These are phyloP conservation scores for Mayetiola destructor DNA, from an alignment of 2,888 invertebrate genomes.

Conservation along the genomic window DNA sequence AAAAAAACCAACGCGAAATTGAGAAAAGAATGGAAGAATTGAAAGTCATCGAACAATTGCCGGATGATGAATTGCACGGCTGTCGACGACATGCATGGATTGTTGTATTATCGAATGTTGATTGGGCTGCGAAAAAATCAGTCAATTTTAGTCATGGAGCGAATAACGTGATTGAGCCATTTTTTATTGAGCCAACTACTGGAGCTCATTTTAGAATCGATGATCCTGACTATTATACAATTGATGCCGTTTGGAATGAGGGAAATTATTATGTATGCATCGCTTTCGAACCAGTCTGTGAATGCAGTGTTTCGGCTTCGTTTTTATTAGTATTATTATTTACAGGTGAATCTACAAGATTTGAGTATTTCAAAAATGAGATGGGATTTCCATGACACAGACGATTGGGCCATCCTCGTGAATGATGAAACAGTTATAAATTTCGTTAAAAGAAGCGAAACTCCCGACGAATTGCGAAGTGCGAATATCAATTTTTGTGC, in stretches of 20 bases:
- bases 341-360: neutral
- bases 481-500: constrained; percentile 37
- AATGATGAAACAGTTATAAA: constrained; percentile 48
- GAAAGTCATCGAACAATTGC: constrained; percentile 49
- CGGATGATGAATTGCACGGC: constrained; percentile 49
- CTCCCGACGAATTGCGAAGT: constrained; percentile 38
- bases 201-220: constrained; percentile 47
- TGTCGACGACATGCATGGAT: constrained; percentile 76
- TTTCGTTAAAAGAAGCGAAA: constrained; percentile 26
- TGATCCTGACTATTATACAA: constrained; percentile 49
- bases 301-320: neutral
- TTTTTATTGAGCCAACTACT: constrained; percentile 76
- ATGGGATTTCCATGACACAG: constrained; percentile 46
- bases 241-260: constrained; percentile 78
- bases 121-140: constrained; percentile 23
- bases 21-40: constrained; percentile 3
- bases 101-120: constrained; percentile 40
- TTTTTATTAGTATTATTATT: neutral
- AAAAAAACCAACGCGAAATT: constrained; percentile 15
- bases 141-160: constrained; percentile 22
- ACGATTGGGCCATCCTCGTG: constrained; percentile 59
- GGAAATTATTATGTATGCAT: constrained; percentile 65
- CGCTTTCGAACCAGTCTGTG: neutral
- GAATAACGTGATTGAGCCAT: constrained; percentile 29
- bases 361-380: constrained; percentile 37